Base-by-base conservation (phyloP, 2,113 vertebrate species). In the Coregonus clupeaformis region DNA sequence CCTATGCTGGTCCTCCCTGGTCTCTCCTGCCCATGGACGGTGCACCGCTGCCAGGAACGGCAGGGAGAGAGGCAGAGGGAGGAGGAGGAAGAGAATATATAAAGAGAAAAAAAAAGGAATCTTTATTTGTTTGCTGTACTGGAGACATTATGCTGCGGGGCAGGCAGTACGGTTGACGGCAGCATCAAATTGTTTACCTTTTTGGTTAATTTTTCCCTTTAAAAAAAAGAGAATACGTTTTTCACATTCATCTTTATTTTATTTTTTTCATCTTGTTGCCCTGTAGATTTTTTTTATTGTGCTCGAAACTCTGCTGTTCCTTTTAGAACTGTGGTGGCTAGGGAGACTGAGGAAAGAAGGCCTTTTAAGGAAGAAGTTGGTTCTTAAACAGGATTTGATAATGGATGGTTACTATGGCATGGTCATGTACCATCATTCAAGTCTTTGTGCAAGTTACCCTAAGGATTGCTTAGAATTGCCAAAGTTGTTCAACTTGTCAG, bases 1-100 rank as follows among this genome's bases (percentile, higher is more conserved):
- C 90, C 90, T 91, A 30, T 87, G 88, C 76, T 91, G 83, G 9
- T 76, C 79, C 65, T 88, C 85, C 88, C 90, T 86, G 76, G 30
- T 69, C 77, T 87, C 84, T 84, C 83, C 74, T 89, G 92, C 92
- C 87, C 85, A 90, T 79, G 82, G 94, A 95, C 94, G 93, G 94
- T 94, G 90, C 79, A 82, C 59, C 88, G 93, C 94, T 95, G 96
- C 94, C 94, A 92, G 90, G 91, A 87, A 86, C 81, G 49, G 85
- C 90, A 64, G 60, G 81, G 77, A 68, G 79, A 74, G 80, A 77
- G 79, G 91, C 76, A 71, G 82, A 91, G 89, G 84, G n/a, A 47
- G 59, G 25, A 91, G 84, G 86, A 91, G 90, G 87, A 90, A 73
- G 71, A 80, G 16, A 47, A 45, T 20, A 77, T 75, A 36, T 2